Conservation (phyloP, 2,113 vertebrate species). For the Sminthopsis crassicaudata region DNA sequence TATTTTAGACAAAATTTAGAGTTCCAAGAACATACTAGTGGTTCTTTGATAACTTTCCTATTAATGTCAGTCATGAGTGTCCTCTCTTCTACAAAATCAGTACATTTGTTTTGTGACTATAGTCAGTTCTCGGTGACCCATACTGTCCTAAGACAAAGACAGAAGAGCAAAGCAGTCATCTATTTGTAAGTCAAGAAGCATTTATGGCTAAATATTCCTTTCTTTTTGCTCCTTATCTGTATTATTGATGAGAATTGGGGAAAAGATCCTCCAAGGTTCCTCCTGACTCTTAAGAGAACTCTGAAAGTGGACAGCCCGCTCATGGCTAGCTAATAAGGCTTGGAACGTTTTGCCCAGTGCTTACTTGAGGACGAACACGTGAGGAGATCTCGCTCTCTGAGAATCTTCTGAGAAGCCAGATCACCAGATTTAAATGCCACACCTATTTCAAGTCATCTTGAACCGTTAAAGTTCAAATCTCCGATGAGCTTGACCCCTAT, state of each 20-base stretch:
- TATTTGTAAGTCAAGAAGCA: background rate
- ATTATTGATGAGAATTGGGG: background rate
- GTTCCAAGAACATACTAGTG: background rate
- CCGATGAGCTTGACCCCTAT: background rate
- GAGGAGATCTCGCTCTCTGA: background rate
- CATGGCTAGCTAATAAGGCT: background rate
- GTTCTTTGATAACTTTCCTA: background rate
- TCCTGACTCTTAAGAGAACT: background rate
- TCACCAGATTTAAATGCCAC: background rate
- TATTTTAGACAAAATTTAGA: background rate
- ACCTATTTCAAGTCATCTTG: constrained; percentile 17
- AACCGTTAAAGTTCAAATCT: background rate
- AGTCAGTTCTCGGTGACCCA: background rate
- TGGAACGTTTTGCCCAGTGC: background rate
- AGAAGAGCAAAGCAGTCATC: background rate
- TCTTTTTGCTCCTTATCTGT: background rate
- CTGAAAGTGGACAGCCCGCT: background rate
- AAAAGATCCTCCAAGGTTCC: background rate
- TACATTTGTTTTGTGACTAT: background rate
- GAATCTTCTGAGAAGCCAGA: background rate
- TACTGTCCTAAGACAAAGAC: background rate
- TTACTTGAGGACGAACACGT: background rate
- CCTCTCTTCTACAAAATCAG: background rate
- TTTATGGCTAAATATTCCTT: background rate
- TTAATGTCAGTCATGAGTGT: background rate